phyloP scores from a whole-genome alignment of 2,113 vertebrate genomes.

The Acinonyx jubatus region DNA sequence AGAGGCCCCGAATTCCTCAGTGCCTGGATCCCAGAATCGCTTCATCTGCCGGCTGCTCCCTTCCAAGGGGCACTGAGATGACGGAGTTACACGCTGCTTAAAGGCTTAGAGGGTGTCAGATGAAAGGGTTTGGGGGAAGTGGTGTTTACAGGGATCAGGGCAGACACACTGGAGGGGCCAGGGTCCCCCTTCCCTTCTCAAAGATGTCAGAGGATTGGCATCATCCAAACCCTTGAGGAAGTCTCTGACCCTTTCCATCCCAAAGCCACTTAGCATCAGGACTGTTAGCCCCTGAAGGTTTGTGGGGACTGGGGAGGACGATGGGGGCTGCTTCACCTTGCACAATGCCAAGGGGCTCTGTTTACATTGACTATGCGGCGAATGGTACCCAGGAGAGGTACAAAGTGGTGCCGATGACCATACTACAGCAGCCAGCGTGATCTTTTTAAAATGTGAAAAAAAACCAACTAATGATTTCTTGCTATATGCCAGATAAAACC shows the following conservation, averaged over 20 bases:
- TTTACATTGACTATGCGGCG: background rate
- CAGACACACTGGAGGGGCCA: background rate
- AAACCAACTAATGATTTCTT: background rate
- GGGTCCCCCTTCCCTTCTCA: background rate
- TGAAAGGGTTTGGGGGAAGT: background rate
- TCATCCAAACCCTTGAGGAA: background rate
- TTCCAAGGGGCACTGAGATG: constrained; percentile 42
- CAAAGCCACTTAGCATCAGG: background rate
- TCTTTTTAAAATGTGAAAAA: background rate
- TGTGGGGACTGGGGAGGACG: fast-evolving
- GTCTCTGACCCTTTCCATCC: background rate
- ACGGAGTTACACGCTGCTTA: constrained; percentile 47
- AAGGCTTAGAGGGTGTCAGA: constrained; percentile 45
- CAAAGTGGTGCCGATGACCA: background rate
- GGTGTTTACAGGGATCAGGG: background rate
- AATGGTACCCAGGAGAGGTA: background rate
- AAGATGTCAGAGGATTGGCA: background rate
- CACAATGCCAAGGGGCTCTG: background rate
- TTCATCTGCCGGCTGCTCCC: constrained; percentile 33
- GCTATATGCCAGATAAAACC: background rate
- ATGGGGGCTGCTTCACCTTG: no score
- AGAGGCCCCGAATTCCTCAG: constrained; percentile 71
- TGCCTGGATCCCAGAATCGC: background rate
- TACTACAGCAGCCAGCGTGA: no score
- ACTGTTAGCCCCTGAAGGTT: background rate